Evolutionary conservation across 2,113 vertebrate species (phyloP), one percentile per base, ranked within the genome.

Genomic region (Psittacus erithacus): DNA sequence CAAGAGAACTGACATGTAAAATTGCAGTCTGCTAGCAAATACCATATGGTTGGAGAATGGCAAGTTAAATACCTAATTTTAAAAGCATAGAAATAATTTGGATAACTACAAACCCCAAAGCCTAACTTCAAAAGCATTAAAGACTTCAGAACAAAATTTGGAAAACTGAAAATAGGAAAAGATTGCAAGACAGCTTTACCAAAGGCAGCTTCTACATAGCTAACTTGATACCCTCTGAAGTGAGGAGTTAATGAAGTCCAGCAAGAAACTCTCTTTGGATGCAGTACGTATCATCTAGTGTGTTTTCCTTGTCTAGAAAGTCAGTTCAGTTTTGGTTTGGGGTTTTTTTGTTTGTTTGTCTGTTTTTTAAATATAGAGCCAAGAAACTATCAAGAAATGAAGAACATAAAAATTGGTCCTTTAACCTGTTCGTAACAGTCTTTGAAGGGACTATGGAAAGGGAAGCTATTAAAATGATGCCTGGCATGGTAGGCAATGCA

Each of bases 11-110:
- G 9, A 49, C 31, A 74, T 11, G 11, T 20, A 69, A 84, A 78
- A 78, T 22, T 50, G 46, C 46, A 84, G 9, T 57, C 68, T 38
- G 7, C 35, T 75, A 77, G 27, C 29, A 57, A 89, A 59, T 25
- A 82, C 1, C 0, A 14, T 17, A 28, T 13, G 11, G 50, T 0
- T 86, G 55, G 46, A 59, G 33, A 78, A 63, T 0, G 2, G 55
- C 15, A 71, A 92, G 73, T 67, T n/a, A 89, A 81, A 50, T 23
- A 89, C 2, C 23, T 52, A 17, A 22, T 44, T 84, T n/a, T 2
- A 67, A 17, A 91, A 60, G 15, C 0, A 3, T 6, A 60, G 8
- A 87, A 74, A 91, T 47, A 53, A 67, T 55, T 12, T 76, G 52
- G 28, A 12, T 31, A 89, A 39, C 38, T 69, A 75, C 38, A 93